phyloP scores from a whole-genome alignment of 2,797 vertebrate species.

The Miichthys miiuy region DNA sequence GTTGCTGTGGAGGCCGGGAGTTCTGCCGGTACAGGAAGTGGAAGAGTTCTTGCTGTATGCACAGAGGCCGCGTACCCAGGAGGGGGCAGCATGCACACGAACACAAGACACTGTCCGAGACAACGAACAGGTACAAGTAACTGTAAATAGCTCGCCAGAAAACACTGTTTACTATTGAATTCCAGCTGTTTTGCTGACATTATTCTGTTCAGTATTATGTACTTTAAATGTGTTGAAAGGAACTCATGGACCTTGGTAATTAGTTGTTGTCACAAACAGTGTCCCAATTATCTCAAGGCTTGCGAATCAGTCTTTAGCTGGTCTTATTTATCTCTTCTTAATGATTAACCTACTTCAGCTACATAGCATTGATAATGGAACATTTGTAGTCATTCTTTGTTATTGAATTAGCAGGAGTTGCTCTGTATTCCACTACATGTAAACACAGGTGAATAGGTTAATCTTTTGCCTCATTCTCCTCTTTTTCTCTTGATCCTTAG shows the following conservation, averaged over 20 bases:
- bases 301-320: neutral
- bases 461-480: neutral
- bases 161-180: neutral
- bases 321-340: neutral
- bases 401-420: neutral
- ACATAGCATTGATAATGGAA: neutral
- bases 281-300: neutral
- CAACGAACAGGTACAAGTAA: conserved; percentile 90
- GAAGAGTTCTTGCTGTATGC: conserved; percentile 91
- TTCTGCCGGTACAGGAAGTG: conserved; percentile 88
- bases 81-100: conserved; percentile 71
- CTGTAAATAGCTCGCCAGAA: neutral
- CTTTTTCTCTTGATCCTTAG: conserved; percentile 69
- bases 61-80: conserved; percentile 83
- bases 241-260: neutral
- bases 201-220: neutral
- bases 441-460: neutral
- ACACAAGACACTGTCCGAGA: conserved; percentile 86
- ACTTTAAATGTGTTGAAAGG: neutral
- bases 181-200: neutral
- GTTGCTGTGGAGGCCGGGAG: conserved; percentile 91
- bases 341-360: neutral
- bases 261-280: neutral
- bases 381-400: neutral
- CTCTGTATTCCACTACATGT: neutral